These are phyloP conservation scores for Chrysochloris asiatica DNA, from an alignment of 2,113 vertebrate species.

Conservation along the genomic window DNA sequence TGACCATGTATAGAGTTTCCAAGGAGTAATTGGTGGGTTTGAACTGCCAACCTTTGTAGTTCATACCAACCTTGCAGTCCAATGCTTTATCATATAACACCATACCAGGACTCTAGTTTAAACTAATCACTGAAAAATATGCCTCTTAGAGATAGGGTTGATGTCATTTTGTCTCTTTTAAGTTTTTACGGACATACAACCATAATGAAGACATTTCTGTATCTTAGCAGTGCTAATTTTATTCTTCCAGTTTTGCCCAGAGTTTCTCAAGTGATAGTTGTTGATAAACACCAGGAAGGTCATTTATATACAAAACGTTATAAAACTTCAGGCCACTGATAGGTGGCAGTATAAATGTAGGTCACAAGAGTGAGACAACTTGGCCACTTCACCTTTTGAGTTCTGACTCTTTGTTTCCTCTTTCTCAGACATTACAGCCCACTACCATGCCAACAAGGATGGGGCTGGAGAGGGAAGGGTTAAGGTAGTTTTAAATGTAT, in stretches of 20 bases:
- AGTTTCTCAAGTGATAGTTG: constrained; percentile 34
- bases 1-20: no score
- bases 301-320: background rate
- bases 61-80: no score
- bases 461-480: background rate
- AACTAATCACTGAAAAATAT: constrained; percentile 22
- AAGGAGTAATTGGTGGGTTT: no score
- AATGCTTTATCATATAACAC: no score
- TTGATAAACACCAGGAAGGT: constrained; percentile 31
- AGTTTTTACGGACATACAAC: constrained; percentile 3
- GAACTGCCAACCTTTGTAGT: no score
- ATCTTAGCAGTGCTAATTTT: constrained; percentile 48
- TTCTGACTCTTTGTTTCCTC: background rate
- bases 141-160: constrained; percentile 16
- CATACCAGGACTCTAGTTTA: constrained; percentile 46
- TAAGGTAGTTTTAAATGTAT: background rate
- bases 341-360: background rate
- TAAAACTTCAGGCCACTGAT: background rate
- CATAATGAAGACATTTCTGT: constrained; percentile 39
- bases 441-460: background rate
- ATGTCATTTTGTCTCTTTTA: constrained; percentile 45
- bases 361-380: background rate
- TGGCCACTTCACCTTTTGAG: background rate
- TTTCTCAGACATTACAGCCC: background rate
- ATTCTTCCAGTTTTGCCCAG: constrained; percentile 4